phyloP scores from a whole-genome alignment of 2,113 vertebrate species.

The Emydura subglobosa region DNA sequence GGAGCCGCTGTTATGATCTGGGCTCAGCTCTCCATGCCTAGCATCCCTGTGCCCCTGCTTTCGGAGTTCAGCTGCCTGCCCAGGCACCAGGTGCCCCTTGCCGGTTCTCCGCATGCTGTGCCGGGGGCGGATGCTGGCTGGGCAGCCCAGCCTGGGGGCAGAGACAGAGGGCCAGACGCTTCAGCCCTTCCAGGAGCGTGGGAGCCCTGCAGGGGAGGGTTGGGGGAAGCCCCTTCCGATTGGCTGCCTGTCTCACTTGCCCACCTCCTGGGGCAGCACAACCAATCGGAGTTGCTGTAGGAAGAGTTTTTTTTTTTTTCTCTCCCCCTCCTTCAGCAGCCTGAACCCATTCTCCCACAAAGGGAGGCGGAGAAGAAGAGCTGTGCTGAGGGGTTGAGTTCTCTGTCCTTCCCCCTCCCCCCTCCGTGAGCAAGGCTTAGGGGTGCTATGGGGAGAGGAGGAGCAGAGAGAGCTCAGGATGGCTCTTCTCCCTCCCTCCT shows the following conservation, averaged over 20 bases:
- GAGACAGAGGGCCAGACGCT: too few species aligned
- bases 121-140: background rate
- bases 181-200: too few species aligned
- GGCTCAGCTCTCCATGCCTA: background rate
- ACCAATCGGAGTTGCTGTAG: background rate
- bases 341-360: background rate
- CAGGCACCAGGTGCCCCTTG: background rate
- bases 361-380: background rate
- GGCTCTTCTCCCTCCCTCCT: background rate
- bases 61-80: background rate
- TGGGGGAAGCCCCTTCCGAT: background rate
- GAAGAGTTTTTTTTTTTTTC: background rate
- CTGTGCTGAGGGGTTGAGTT: background rate
- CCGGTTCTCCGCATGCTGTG: background rate
- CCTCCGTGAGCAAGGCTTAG: background rate
- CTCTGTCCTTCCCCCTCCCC: background rate
- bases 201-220: background rate
- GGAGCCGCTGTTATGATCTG: background rate
- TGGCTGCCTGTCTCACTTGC: background rate
- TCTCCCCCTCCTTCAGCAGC: background rate
- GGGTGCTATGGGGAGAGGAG: background rate
- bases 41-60: background rate
- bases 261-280: background rate
- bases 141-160: background rate
- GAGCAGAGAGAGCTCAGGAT: background rate